Percentiles rank a stretch among this genome's conserved stretches.
Evolutionary conservation across 2,888 invertebrate species (phyloP).

Genomic region (Drosophila melanosoma): DNA sequence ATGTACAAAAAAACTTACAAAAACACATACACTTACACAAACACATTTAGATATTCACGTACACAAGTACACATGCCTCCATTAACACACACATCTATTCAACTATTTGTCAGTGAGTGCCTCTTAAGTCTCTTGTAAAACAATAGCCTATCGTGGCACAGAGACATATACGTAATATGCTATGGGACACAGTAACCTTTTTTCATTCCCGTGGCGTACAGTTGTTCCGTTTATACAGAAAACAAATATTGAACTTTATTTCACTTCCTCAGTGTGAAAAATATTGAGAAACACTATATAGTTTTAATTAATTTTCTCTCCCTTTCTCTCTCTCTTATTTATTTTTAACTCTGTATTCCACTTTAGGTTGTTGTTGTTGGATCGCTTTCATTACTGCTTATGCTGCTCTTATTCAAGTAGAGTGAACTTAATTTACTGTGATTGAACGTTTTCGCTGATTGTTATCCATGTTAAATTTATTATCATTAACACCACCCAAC

Average conservation of each 20-base stretch:
- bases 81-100: slow-evolving; percentile 24
- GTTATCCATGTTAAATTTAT: slow-evolving; percentile 74
- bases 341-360: neutral
- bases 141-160: slow-evolving; percentile 56
- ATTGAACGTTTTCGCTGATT: slow-evolving; percentile 80
- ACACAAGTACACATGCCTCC: slow-evolving; percentile 3
- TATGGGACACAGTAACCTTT: slow-evolving; percentile 7
- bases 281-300: neutral
- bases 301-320: neutral
- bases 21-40: slow-evolving; percentile 17
- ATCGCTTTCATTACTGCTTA: slow-evolving; percentile 26
- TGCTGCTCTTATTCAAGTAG: slow-evolving; percentile 82
- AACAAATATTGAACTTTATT: neutral
- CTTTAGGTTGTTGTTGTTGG: slow-evolving; percentile 1
- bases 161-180: slow-evolving; percentile 58
- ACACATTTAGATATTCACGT: slow-evolving; percentile 14
- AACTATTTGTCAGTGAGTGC: slow-evolving; percentile 26
- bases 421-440: slow-evolving; percentile 84
- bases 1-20: slow-evolving; percentile 53
- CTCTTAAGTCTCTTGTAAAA: slow-evolving; percentile 40
- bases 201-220: slow-evolving; percentile 26
- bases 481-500: slow-evolving; percentile 57
- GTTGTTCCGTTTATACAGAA: neutral
- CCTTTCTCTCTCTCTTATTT: neutral
- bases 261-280: neutral